Percentiles rank a stretch among this genome's conserved stretches.
phyloP scores from a whole-genome alignment of 2,113 vertebrate genomes.

The Gymnocephalus cernua region DNA sequence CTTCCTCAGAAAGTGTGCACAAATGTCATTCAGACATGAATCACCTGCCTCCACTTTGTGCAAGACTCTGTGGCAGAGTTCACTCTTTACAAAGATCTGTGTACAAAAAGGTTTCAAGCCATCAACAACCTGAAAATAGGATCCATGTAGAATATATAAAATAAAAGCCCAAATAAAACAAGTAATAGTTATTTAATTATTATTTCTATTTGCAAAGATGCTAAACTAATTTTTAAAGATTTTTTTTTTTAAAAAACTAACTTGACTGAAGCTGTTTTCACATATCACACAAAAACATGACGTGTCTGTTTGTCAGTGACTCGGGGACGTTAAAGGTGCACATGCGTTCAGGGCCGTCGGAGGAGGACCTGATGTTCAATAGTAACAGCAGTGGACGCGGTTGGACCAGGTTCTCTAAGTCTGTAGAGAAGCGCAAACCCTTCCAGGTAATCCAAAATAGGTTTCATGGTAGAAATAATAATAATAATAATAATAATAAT shows the following conservation, averaged over 20 bases:
- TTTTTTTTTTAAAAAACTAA: background rate
- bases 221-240: too few species aligned
- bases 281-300: background rate
- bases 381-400: slow-evolving; percentile 46
- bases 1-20: slow-evolving; percentile 71
- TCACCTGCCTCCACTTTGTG: slow-evolving; percentile 67
- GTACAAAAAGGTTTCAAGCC: background rate
- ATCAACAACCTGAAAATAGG: background rate
- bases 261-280: background rate
- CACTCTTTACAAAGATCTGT: slow-evolving; percentile 18
- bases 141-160: background rate
- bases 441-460: slow-evolving; percentile 74
- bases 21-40: slow-evolving; percentile 59
- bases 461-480: background rate
- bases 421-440: slow-evolving; percentile 45
- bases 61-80: slow-evolving; percentile 66
- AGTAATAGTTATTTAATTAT: background rate
- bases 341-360: slow-evolving; percentile 35
- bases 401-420: slow-evolving; percentile 75
- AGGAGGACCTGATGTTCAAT: slow-evolving; percentile 64
- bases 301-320: slow-evolving; percentile 57
- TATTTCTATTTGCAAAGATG: background rate
- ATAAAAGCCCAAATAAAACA: background rate
- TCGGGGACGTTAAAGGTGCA: slow-evolving; percentile 68
- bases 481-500: background rate